Percentiles rank a stretch among this genome's conserved stretches.
Evolutionary conservation across 1,140 invertebrate genomes (phyloP).

Genomic region (Sesamia nonagrioides): DNA sequence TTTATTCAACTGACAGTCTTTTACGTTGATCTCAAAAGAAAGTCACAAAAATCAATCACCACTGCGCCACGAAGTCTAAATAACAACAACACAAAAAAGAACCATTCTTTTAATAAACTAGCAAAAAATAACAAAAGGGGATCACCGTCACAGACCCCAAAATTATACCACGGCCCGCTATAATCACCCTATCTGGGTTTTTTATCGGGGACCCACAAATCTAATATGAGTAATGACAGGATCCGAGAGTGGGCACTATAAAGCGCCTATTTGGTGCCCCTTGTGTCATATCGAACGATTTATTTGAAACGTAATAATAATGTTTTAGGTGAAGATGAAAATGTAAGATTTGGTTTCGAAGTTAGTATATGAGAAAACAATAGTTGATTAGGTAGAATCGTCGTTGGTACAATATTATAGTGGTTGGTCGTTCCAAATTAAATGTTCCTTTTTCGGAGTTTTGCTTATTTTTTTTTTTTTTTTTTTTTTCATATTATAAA

Average conservation of each 20-base stretch:
- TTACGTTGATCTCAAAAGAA: background rate
- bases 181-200: conserved; percentile 77
- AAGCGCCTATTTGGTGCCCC: conserved; percentile 68
- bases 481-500: too few relatives aligned
- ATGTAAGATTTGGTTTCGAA: background rate
- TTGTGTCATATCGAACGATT: conserved; percentile 66
- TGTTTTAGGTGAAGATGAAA: conserved; percentile 28
- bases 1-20: too few relatives aligned
- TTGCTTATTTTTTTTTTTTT: too few relatives aligned
- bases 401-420: background rate
- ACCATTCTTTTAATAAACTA: conserved; percentile 52
- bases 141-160: conserved; percentile 73
- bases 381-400: background rate
- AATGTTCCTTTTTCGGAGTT: background rate
- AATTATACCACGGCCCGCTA: conserved; percentile 70
- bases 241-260: conserved; percentile 65
- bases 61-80: conserved; percentile 49
- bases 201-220: conserved; percentile 63
- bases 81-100: conserved; percentile 60
- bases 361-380: background rate
- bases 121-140: conserved; percentile 61
- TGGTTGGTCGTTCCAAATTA: background rate
- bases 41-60: conserved; percentile 29
- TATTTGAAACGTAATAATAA: conserved; percentile 49
- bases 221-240: conserved; percentile 51